Percentiles rank a stretch among this genome's conserved stretches.
Evolutionary conservation across 2,113 vertebrate species (phyloP).

Genomic region (Danionella cerebrum): DNA sequence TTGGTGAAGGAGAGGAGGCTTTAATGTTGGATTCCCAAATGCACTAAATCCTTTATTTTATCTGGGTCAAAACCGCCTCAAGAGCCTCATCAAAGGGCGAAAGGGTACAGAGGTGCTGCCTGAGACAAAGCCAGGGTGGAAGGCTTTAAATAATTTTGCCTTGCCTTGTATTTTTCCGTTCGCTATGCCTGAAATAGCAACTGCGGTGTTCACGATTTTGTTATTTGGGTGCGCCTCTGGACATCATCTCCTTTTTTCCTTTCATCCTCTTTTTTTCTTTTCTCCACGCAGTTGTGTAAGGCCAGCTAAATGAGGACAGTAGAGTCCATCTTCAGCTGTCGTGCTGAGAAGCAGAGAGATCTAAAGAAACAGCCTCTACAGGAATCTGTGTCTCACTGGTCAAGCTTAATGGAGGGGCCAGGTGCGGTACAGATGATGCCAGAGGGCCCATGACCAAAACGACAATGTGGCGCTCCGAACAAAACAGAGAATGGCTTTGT

Average conservation of each 20-base stretch:
- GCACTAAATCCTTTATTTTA: constrained; percentile 60
- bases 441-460: constrained; percentile 42
- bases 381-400: constrained; percentile 1
- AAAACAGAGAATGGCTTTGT: not conserved
- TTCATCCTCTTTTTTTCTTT: not conserved
- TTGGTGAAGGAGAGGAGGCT: constrained; percentile 29
- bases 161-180: constrained; percentile 27
- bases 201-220: constrained; percentile 14
- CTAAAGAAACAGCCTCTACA: constrained; percentile 1
- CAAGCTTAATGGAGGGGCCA: constrained; percentile 34
- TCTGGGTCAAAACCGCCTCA: constrained; percentile 62
- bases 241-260: not conserved
- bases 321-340: constrained; percentile 1
- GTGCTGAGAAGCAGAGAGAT: constrained; percentile 20
- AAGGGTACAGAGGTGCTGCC: constrained; percentile 32
- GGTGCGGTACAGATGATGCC: constrained; percentile 57
- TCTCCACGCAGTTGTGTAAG: constrained; percentile 17
- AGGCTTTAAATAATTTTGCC: constrained; percentile 44
- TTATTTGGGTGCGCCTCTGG: constrained; percentile 23
- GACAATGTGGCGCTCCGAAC: not conserved
- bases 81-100: constrained; percentile 52
- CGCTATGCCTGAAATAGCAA: constrained; percentile 25
- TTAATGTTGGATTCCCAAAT: constrained; percentile 57
- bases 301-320: constrained; percentile 27
- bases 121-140: constrained; percentile 32